Percentiles rank a stretch among this genome's conserved stretches.
Conservation (phyloP, 2,888 invertebrate genomes). For the Caenorhabditis uteleia region DNA sequence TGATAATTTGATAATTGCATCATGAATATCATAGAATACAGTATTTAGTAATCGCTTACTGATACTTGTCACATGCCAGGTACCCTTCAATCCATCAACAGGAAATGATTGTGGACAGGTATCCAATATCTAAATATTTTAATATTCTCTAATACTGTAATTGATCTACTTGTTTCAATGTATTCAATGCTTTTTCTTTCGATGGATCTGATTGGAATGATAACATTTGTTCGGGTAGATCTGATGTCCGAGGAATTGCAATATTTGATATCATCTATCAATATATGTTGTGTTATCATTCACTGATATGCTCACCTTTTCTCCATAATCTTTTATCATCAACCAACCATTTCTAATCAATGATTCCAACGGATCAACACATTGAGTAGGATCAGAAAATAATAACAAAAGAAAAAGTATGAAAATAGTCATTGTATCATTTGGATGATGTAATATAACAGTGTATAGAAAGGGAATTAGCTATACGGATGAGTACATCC, state of each 20-base stretch:
- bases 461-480: too few relatives aligned
- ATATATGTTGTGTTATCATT: background rate
- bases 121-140: conserved; percentile 17
- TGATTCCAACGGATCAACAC: conserved; percentile 25
- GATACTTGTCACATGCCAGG: conserved; percentile 28
- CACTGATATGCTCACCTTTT: conserved; percentile 4
- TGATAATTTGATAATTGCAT: conserved; percentile 26
- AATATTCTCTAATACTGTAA: background rate
- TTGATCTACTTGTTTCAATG: conserved; percentile 14
- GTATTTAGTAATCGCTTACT: conserved; percentile 28
- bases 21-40: conserved; percentile 18
- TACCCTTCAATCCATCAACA: conserved; percentile 12
- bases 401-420: too few relatives aligned
- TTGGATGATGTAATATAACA: too few relatives aligned
- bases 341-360: conserved; percentile 35
- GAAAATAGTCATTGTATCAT: too few relatives aligned
- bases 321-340: conserved; percentile 34
- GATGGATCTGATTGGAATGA: conserved; percentile 26
- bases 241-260: conserved; percentile 25
- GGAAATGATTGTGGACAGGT: conserved; percentile 24
- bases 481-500: too few relatives aligned
- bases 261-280: conserved; percentile 27
- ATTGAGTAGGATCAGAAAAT: background rate
- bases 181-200: conserved; percentile 17
- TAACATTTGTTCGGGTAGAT: conserved; percentile 11